Conservation (phyloP, 2,113 vertebrate genomes). For the Pithys albifrons region DNA sequence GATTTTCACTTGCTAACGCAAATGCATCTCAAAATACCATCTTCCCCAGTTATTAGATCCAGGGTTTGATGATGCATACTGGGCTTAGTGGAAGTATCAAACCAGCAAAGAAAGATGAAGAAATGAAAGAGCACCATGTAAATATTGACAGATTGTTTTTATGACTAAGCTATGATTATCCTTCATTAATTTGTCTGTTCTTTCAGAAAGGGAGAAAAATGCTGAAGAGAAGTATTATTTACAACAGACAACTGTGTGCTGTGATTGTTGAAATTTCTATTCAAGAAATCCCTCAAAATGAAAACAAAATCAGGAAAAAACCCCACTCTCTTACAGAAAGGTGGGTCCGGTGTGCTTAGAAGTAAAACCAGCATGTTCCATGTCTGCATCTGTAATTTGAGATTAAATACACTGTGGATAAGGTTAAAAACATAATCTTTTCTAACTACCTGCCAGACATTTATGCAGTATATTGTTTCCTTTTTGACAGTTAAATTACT, state of each 20-base stretch:
- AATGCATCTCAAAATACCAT: background rate
- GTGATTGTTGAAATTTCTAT: background rate
- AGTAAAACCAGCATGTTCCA: background rate
- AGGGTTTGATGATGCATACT: background rate
- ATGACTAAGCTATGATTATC: slow-evolving; percentile 12
- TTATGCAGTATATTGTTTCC: slow-evolving; percentile 12
- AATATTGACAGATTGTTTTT: slow-evolving; percentile 39
- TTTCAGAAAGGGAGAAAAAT: slow-evolving; percentile 37
- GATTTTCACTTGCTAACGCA: background rate
- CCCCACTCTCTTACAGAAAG: background rate
- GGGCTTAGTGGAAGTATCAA: background rate
- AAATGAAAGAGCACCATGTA: background rate
- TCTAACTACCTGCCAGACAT: background rate
- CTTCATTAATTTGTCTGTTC: slow-evolving; percentile 18
- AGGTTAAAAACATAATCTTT: background rate
- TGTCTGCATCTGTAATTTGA: background rate
- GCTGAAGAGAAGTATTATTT: background rate
- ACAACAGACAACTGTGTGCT: background rate
- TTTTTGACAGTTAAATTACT: background rate
- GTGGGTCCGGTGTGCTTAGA: background rate
- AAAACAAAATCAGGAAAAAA: background rate
- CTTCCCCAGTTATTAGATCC: background rate
- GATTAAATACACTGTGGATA: background rate
- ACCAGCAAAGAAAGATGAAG: background rate
- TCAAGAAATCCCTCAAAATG: background rate